Conservation (phyloP, 2,888 invertebrate genomes). For the Neoascia interrupta region DNA sequence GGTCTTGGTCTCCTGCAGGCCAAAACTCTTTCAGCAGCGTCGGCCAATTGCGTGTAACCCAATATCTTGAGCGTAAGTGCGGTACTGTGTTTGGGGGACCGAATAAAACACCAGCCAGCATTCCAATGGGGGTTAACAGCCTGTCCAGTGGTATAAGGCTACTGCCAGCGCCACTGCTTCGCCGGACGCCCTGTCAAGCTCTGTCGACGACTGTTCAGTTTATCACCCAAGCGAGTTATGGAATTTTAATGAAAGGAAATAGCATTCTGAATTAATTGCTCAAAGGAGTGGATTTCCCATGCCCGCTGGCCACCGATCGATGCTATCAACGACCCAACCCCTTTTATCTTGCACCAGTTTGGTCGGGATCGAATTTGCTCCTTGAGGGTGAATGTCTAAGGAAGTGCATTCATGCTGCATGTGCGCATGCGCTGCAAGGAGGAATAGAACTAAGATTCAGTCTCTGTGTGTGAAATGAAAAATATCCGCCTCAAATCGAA, state of each 20-base stretch:
- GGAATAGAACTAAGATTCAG: too few species aligned
- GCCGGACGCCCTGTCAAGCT: too few species aligned
- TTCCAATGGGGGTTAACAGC: conserved; percentile 58
- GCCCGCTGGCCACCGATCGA: background rate
- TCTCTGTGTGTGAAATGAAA: too few species aligned
- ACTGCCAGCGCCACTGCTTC: conserved; percentile 17
- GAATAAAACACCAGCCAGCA: conserved; percentile 47
- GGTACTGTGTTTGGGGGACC: conserved; percentile 42
- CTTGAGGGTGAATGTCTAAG: conserved; percentile 28
- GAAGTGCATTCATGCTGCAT: conserved; percentile 14
- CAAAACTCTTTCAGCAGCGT: conserved; percentile 21
- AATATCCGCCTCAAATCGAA: too few species aligned
- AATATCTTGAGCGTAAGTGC: conserved; percentile 49
- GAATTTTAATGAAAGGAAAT: conserved; percentile 69
- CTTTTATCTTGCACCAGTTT: conserved; percentile 34
- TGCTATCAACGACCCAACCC: conserved; percentile 47
- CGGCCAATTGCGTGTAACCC: conserved; percentile 46
- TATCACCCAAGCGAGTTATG: conserved; percentile 67
- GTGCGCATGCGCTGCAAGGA: too few species aligned
- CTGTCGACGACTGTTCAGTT: conserved; percentile 61
- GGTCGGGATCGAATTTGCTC: conserved; percentile 12
- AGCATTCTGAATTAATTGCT: conserved; percentile 68
- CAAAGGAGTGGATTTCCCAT: conserved; percentile 52
- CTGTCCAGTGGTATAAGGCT: conserved; percentile 9
- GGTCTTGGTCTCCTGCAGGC: conserved; percentile 33